These are phyloP conservation scores for Fukomys damarensis DNA, from an alignment of 2,113 vertebrate genomes.

Conservation along the genomic window DNA sequence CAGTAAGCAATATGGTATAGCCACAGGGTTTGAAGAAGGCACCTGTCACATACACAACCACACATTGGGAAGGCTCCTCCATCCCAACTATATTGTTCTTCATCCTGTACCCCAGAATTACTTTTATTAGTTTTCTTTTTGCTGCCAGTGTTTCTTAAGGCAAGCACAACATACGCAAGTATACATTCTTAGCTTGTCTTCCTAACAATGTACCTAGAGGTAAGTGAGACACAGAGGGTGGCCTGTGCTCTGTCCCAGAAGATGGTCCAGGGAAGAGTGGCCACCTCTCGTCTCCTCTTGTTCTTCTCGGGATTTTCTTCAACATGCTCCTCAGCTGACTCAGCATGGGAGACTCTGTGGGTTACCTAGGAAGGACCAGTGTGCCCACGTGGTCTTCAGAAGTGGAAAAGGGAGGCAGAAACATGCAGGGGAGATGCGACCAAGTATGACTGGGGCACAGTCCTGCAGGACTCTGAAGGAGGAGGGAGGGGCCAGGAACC, in stretches of 20 bases:
- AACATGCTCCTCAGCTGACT: background rate
- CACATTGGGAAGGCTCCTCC: rapidly evolving
- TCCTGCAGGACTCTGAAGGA: background rate
- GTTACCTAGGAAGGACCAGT: too few relatives aligned
- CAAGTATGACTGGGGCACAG: background rate
- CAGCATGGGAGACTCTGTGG: background rate
- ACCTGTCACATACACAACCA: background rate
- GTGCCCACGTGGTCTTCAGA: background rate
- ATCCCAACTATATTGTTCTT: background rate
- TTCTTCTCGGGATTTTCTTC: background rate
- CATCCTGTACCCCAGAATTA: background rate
- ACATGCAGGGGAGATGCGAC: background rate
- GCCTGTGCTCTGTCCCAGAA: background rate
- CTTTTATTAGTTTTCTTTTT: background rate
- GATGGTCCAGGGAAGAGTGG: background rate
- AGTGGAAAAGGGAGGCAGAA: background rate
- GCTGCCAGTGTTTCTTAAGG: background rate
- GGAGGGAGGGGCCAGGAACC: background rate
- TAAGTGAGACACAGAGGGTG: background rate
- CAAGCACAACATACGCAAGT: background rate
- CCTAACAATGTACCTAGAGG: background rate
- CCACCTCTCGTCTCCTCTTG: background rate
- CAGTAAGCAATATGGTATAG: background rate
- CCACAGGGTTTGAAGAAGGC: background rate
- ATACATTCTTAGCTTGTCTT: background rate